Base-by-base conservation (phyloP, 2,113 vertebrate species). In the Callospermophilus lateralis region DNA sequence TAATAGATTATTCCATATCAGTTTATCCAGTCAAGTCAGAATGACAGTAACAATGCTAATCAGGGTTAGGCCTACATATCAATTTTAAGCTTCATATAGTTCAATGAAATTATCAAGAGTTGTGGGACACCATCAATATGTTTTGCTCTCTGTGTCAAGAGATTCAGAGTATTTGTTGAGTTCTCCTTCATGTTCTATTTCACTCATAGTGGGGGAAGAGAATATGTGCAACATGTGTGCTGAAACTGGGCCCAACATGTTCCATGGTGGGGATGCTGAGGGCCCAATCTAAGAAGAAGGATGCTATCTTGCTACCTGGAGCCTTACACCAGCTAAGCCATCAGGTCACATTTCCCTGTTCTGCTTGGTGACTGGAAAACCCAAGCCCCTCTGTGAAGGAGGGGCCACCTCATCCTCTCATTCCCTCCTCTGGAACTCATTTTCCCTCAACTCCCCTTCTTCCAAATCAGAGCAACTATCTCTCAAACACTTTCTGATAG, bases 1-100 rank as follows among this genome's bases (percentile, higher is more conserved):
- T 98, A 99, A 98, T 97, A 98, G 98, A 98, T 98, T 98, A 98
- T 97, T 98, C 98, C 98, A 98, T 98, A 99, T 96, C 98, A 97
- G 98, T 97, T 98, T 98, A 98, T 96, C 98, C 97, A 96, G 96
- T 97, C 97, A 90, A 98, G 98, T 98, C 98, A 98, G 95, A 98
- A 97, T 98, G 98, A 98, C 98, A 98, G 98, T 78, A 96, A 58
- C 96, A 98, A 97, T 97, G 98, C 97, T 98, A 98, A 99, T 98
- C 98, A 98, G 97, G 84, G 95, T 94, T 97, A 96, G 9, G n/a
- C 84, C 95, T 96, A 96, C 98, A 95, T 98, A 98, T 98, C 98
- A 97, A 73, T 86, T 76, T 32, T 96, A 83, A 98, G 96, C 98
- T 97, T 97, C 61, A 77, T 94, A 89, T 68, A 94, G 97, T 97